phyloP scores from a whole-genome alignment of 2,888 invertebrate genomes.

The Rhodophaea formosa region DNA sequence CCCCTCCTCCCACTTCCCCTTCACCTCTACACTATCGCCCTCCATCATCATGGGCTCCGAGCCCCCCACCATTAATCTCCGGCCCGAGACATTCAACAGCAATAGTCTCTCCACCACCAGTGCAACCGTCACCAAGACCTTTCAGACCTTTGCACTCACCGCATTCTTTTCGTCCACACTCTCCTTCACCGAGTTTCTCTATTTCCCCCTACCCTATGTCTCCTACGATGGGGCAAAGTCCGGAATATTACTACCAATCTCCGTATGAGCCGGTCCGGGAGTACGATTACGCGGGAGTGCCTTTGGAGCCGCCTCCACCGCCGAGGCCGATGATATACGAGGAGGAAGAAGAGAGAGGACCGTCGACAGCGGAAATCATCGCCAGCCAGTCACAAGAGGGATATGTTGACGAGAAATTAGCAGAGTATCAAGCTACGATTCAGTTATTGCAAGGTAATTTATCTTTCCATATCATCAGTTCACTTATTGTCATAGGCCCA shows the following conservation, averaged over 20 bases:
- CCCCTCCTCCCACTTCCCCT: conserved; percentile 66
- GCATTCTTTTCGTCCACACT: conserved; percentile 67
- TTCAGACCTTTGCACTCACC: conserved; percentile 75
- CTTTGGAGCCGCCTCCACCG: conserved; percentile 89
- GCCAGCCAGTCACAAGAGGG: conserved; percentile 97
- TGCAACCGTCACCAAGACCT: conserved; percentile 75
- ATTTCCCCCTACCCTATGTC: conserved; percentile 78
- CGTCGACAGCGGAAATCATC: conserved; percentile 94
- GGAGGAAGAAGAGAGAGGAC: conserved; percentile 88
- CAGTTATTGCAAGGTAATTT: conserved; percentile 91
- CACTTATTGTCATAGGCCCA: no score
- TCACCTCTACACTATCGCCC: conserved; percentile 86
- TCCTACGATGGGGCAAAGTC: conserved; percentile 82
- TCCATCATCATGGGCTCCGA: conserved; percentile 88
- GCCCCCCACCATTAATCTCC: conserved; percentile 87
- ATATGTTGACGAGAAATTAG: conserved; percentile 95
- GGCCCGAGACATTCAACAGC: conserved; percentile 80
- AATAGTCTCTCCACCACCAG: conserved; percentile 81
- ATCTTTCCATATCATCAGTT: no score
- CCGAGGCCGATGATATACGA: conserved; percentile 83
- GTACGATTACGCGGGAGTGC: conserved; percentile 87
- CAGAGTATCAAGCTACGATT: conserved; percentile 96
- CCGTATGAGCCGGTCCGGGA: conserved; percentile 82
- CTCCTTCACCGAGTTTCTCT: conserved; percentile 74
- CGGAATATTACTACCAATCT: conserved; percentile 81